Conservation (phyloP, 2,888 invertebrate species). For the Liposcelis brunnea region DNA sequence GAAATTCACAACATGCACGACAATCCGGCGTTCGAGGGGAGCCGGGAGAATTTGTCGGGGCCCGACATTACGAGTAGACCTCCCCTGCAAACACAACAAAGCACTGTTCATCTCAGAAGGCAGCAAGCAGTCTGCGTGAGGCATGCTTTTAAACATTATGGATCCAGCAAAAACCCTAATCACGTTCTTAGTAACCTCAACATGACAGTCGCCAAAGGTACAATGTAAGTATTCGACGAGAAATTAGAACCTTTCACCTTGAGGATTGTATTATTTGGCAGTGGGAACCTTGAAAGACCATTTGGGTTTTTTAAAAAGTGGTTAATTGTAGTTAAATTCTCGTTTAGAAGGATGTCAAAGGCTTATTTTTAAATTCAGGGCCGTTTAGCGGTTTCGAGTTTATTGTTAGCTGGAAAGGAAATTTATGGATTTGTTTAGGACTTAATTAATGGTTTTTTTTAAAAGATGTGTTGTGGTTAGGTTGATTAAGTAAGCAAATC, state of each 20-base stretch:
- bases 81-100: conserved; percentile 25
- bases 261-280: too few relatives aligned
- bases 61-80: conserved; percentile 9
- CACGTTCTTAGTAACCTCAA: conserved; percentile 75
- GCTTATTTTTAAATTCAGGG: too few relatives aligned
- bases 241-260: conserved; percentile 9
- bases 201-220: conserved; percentile 87
- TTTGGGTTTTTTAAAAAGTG: too few relatives aligned
- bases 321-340: too few relatives aligned
- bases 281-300: too few relatives aligned
- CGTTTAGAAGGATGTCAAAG: too few relatives aligned
- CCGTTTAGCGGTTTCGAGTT: too few relatives aligned
- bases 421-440: too few relatives aligned
- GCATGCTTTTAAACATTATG: conserved; percentile 79
- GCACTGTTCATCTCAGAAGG: conserved; percentile 44
- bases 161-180: conserved; percentile 70
- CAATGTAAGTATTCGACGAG: conserved; percentile 85
- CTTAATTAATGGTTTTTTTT: too few relatives aligned
- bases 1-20: conserved; percentile 5
- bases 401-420: too few relatives aligned
- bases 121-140: conserved; percentile 77
- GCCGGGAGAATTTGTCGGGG: conserved; percentile 6
- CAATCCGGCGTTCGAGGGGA: conserved; percentile 7
- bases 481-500: too few relatives aligned
- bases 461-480: too few relatives aligned